These are phyloP conservation scores for Callimorpha dominula DNA, from an alignment of 2,888 invertebrate genomes.

Conservation along the genomic window DNA sequence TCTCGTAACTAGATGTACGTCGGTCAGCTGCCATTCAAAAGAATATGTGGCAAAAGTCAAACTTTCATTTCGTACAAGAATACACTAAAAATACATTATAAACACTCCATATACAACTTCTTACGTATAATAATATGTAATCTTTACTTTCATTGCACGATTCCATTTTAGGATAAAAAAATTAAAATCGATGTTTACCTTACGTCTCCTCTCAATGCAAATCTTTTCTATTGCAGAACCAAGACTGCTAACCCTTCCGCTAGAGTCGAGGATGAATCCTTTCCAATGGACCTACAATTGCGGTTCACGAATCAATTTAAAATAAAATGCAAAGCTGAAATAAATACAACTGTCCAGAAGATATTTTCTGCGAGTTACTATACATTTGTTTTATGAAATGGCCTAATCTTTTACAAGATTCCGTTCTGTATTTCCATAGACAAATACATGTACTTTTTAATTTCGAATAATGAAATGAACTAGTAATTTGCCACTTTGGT, in stretches of 20 bases:
- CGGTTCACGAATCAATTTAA: conserved; percentile 85
- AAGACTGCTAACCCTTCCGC: conserved; percentile 85
- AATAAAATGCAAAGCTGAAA: conserved; percentile 86
- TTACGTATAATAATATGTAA: conserved; percentile 59
- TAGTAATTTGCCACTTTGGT: conserved; percentile 71
- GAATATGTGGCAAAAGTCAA: conserved; percentile 88
- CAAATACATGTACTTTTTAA: conserved; percentile 79
- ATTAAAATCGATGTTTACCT: conserved; percentile 87
- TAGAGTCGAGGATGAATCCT: conserved; percentile 82
- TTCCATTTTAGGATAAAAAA: conserved; percentile 79
- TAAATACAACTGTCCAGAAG: conserved; percentile 86
- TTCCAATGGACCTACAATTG: conserved; percentile 79
- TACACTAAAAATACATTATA: conserved; percentile 85
- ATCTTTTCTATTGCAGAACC: conserved; percentile 85
- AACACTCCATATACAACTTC: conserved; percentile 73
- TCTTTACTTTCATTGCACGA: conserved; percentile 68
- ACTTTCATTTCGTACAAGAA: conserved; percentile 87
- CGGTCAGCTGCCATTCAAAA: conserved; percentile 87
- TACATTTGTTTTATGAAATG: conserved; percentile 88
- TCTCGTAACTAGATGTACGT: conserved; percentile 81
- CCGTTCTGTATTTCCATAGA: conserved; percentile 86
- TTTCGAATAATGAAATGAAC: conserved; percentile 72
- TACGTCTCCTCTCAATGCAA: conserved; percentile 86
- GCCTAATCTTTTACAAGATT: conserved; percentile 88
- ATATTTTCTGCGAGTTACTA: conserved; percentile 87